These are phyloP conservation scores for Nudaria mundana DNA, from an alignment of 2,888 invertebrate genomes.

Conservation along the genomic window DNA sequence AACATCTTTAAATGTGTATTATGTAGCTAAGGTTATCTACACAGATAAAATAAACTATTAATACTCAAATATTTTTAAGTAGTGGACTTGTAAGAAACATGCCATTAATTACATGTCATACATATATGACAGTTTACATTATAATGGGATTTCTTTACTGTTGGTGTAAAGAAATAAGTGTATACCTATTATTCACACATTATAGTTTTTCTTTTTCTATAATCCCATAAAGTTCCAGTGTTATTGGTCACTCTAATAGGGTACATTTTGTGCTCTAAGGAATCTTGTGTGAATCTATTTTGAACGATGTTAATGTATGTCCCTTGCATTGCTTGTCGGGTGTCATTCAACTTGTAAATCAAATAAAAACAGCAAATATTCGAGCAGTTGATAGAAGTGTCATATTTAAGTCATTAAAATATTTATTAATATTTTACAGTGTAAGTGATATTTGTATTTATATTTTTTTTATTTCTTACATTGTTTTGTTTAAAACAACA, in stretches of 20 bases:
- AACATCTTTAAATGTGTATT: neutral
- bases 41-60: neutral
- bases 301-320: constrained; percentile 39
- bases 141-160: too few species aligned
- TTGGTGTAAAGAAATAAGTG: too few species aligned
- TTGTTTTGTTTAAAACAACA: constrained; percentile 30
- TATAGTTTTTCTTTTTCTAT: too few species aligned
- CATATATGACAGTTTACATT: too few species aligned
- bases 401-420: constrained; percentile 7
- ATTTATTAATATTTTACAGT: constrained; percentile 31
- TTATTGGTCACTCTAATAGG: constrained; percentile 13
- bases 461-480: constrained; percentile 34
- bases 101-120: neutral
- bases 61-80: too few species aligned
- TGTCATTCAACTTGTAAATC: constrained; percentile 4
- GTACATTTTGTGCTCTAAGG: constrained; percentile 46
- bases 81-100: too few species aligned
- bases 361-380: constrained; percentile 15
- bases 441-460: constrained; percentile 42
- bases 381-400: constrained; percentile 10
- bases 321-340: constrained; percentile 14
- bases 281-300: constrained; percentile 72
- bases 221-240: neutral
- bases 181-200: too few species aligned
- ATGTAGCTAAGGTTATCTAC: neutral